Percentiles rank a stretch among this genome's conserved stretches.
Conservation (phyloP, 2,113 vertebrate genomes). For the Chaenocephalus aceratus region DNA sequence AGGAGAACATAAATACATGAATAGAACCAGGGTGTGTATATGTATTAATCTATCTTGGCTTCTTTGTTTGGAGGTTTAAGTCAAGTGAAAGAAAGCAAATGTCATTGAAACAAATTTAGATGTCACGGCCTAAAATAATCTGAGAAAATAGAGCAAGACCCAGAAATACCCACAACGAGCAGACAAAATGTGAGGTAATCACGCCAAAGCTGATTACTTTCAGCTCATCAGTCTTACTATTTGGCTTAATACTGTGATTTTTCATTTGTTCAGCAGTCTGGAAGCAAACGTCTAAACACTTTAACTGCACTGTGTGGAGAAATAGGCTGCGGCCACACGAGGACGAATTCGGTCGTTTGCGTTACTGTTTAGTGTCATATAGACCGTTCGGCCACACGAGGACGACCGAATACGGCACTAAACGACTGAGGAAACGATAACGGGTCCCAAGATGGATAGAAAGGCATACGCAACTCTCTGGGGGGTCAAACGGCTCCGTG, state of each 20-base stretch:
- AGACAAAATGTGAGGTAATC: constrained; percentile 54
- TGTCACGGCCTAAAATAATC: constrained; percentile 48
- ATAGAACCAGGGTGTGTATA: not conserved
- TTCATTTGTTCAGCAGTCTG: not conserved
- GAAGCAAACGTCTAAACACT: constrained; percentile 18
- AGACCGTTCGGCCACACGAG: too few species aligned
- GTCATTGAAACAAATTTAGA: constrained; percentile 62
- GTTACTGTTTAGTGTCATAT: too few species aligned
- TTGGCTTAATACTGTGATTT: constrained; percentile 1
- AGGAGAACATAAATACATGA: not conserved
- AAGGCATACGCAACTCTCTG: too few species aligned
- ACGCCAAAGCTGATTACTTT: constrained; percentile 48
- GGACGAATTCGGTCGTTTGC: too few species aligned
- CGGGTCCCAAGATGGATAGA: too few species aligned
- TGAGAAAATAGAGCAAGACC: constrained; percentile 62
- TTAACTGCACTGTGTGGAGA: not conserved
- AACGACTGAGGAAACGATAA: too few species aligned
- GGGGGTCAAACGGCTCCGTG: too few species aligned
- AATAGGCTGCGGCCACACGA: too few species aligned
- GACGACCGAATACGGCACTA: too few species aligned
- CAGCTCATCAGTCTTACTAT: constrained; percentile 3
- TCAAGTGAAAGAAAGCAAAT: constrained; percentile 24
- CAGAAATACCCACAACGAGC: constrained; percentile 51
- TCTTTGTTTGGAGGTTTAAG: constrained; percentile 16
- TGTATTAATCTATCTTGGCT: not conserved